These are phyloP conservation scores for Callinectes sapidus DNA, from an alignment of 2,888 invertebrate species.

Conservation along the genomic window DNA sequence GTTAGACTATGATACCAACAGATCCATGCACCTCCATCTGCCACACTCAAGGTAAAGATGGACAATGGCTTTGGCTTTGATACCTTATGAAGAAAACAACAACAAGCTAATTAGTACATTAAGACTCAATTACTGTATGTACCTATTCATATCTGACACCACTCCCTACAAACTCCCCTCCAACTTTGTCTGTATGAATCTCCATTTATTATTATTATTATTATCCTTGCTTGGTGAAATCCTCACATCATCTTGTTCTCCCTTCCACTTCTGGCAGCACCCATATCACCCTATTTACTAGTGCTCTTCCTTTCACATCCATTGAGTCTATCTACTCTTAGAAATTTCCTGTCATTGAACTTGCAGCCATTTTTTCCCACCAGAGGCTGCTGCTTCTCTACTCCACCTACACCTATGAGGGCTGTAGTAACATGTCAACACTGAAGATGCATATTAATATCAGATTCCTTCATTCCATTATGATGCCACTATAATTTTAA, in stretches of 20 bases:
- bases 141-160: not conserved
- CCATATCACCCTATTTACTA: too few relatives aligned
- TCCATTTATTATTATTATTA: too few relatives aligned
- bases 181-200: too few relatives aligned
- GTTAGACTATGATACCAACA: not conserved
- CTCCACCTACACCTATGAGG: too few relatives aligned
- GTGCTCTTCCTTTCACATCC: too few relatives aligned
- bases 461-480: too few relatives aligned
- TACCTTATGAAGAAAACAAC: not conserved
- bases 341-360: not conserved
- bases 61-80: slow-evolving; percentile 10
- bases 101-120: not conserved
- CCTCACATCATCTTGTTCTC: too few relatives aligned
- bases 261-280: too few relatives aligned
- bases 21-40: slow-evolving; percentile 2
- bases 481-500: not conserved
- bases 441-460: too few relatives aligned
- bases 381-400: too few relatives aligned
- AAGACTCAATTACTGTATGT: not conserved
- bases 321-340: not conserved
- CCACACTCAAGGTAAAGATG: not conserved
- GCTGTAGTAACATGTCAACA: too few relatives aligned
- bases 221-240: too few relatives aligned
- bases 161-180: not conserved
- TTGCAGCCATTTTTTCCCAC: not conserved